Percentiles rank a stretch among this genome's conserved stretches.
These are phyloP conservation scores for Zophobas morio DNA, from an alignment of 1,140 invertebrate species.

Conservation along the genomic window DNA sequence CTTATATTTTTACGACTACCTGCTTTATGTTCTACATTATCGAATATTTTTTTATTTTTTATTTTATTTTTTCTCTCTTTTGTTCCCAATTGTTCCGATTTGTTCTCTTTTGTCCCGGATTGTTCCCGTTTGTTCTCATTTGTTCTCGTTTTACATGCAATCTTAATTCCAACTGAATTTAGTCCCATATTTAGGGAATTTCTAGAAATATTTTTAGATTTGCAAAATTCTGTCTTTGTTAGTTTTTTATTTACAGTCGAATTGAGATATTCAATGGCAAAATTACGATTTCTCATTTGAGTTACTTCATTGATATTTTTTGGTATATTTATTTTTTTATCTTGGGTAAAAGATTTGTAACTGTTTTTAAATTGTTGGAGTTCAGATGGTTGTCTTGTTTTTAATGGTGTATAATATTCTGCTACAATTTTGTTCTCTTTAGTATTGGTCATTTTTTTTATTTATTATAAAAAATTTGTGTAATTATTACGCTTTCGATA, in stretches of 20 bases:
- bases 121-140: slow-evolving; percentile 47
- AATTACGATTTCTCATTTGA: no score
- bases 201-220: no score
- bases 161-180: slow-evolving; percentile 41
- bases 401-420: slow-evolving; percentile 3
- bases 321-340: no score
- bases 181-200: no score
- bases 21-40: slow-evolving; percentile 50
- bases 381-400: no score
- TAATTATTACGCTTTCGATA: slow-evolving; percentile 3
- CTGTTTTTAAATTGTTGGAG: no score
- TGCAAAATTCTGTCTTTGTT: no score
- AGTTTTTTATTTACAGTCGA: no score
- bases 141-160: slow-evolving; percentile 40
- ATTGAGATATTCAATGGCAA: no score
- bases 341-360: no score
- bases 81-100: slow-evolving; percentile 50
- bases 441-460: background rate
- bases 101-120: slow-evolving; percentile 49
- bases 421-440: no score
- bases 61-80: slow-evolving; percentile 43
- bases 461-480: background rate
- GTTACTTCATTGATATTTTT: no score
- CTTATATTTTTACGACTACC: slow-evolving; percentile 47
- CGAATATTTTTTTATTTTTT: slow-evolving; percentile 48